Conservation (phyloP, 2,113 vertebrate genomes). For the Tachuris rubrigastra region DNA sequence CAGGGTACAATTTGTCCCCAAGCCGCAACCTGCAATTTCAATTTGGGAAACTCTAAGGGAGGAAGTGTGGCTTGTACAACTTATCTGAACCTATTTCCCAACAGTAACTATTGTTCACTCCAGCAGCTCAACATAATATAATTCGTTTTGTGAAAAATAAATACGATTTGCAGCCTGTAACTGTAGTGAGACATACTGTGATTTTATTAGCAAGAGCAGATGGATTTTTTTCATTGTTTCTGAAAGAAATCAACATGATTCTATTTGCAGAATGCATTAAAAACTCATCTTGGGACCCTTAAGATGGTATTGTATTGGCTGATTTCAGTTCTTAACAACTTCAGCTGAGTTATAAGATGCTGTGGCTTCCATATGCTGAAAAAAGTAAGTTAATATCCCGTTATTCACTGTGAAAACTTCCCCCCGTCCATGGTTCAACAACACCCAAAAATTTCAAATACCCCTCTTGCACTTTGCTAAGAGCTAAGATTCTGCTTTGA, state of each 20-base stretch:
- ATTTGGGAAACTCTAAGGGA: constrained; percentile 44
- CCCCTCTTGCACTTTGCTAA: neutral
- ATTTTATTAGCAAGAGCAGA: constrained; percentile 39
- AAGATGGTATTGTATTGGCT: neutral
- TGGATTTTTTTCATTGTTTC: constrained; percentile 28
- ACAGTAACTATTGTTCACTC: constrained; percentile 47
- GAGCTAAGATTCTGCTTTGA: neutral
- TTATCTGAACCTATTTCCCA: constrained; percentile 43
- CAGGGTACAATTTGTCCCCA: constrained; percentile 8
- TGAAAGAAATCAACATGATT: constrained; percentile 33
- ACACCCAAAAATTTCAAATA: neutral
- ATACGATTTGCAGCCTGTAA: constrained; percentile 20
- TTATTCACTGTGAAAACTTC: neutral
- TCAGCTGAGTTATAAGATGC: neutral
- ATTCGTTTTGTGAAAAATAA: constrained; percentile 48
- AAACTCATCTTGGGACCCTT: neutral
- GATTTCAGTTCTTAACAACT: neutral
- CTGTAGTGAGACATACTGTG: neutral
- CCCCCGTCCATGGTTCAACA: neutral
- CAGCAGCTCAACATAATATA: neutral
- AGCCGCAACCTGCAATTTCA: constrained; percentile 10
- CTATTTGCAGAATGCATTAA: constrained; percentile 15
- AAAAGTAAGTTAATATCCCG: neutral
- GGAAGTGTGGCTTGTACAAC: constrained; percentile 30
- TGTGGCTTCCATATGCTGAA: neutral